Evolutionary conservation across 2,888 invertebrate genomes (phyloP).

Genomic region (Seladonia tumulorum): DNA sequence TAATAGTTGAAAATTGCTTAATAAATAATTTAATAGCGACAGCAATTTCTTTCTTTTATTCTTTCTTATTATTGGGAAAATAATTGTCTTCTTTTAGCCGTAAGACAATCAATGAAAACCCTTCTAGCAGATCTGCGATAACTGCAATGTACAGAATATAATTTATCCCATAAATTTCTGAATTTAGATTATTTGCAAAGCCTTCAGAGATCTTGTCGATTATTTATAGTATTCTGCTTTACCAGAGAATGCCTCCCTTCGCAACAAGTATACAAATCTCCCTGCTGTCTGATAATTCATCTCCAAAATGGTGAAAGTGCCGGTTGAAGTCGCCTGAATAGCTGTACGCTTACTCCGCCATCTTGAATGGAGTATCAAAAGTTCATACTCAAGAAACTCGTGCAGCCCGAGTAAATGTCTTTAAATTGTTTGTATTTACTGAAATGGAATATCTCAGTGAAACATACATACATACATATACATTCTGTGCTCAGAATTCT

Average conservation of each 20-base stretch:
- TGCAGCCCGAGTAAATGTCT: neutral
- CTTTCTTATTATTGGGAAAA: neutral
- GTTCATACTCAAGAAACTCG: neutral
- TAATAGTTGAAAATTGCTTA: neutral
- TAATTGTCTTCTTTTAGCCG: neutral
- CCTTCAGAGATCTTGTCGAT: neutral
- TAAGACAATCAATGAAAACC: neutral
- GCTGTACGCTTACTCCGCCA: neutral
- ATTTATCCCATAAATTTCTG: neutral
- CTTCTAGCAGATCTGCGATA: neutral
- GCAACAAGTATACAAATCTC: neutral
- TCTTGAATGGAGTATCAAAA: conserved; percentile 1
- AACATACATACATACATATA: neutral
- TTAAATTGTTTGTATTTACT: neutral
- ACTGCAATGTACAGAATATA: neutral
- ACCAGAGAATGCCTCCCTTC: neutral
- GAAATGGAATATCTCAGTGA: neutral
- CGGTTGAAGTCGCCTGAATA: conserved; percentile 9
- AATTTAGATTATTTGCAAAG: neutral
- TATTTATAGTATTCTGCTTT: neutral
- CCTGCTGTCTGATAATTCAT: neutral
- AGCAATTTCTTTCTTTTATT: neutral
- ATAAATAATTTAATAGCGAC: neutral
- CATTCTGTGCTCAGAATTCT: neutral
- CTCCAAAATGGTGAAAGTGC: neutral